Conservation (phyloP, 2,797 vertebrate genomes). For the Hyperoplus lanceolatus region DNA sequence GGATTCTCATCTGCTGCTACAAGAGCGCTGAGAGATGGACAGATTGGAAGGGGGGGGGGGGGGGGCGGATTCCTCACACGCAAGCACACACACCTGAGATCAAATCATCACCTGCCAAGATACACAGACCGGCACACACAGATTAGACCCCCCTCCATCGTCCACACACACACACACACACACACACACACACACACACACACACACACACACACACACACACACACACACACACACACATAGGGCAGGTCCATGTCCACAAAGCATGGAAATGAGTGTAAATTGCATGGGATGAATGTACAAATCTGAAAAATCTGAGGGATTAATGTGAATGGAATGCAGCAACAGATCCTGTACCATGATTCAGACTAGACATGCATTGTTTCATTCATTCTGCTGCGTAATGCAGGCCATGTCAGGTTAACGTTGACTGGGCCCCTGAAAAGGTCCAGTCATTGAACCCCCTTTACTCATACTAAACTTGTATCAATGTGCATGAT, state of each 20-base stretch:
- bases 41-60: slow-evolving; percentile 58
- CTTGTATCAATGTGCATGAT: too few species aligned
- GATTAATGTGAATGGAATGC: slow-evolving; percentile 18
- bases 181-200: not conserved
- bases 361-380: slow-evolving; percentile 32
- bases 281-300: slow-evolving; percentile 23
- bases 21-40: slow-evolving; percentile 71
- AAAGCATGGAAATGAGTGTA: slow-evolving; percentile 27
- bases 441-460: too few species aligned
- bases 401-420: not conserved
- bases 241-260: not conserved
- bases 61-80: slow-evolving; percentile 63
- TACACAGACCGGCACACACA: slow-evolving; percentile 22
- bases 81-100: slow-evolving; percentile 65
- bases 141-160: slow-evolving; percentile 4
- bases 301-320: slow-evolving; percentile 28
- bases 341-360: slow-evolving; percentile 9
- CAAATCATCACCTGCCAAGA: slow-evolving; percentile 58
- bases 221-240: slow-evolving; percentile 5
- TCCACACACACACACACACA: not conserved
- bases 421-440: not conserved
- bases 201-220: slow-evolving; percentile 8
- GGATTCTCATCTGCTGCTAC: slow-evolving; percentile 64
- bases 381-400: slow-evolving; percentile 7
- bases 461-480: too few species aligned